These are phyloP conservation scores for Lerema accius DNA, from an alignment of 1,140 invertebrate species.

Conservation along the genomic window DNA sequence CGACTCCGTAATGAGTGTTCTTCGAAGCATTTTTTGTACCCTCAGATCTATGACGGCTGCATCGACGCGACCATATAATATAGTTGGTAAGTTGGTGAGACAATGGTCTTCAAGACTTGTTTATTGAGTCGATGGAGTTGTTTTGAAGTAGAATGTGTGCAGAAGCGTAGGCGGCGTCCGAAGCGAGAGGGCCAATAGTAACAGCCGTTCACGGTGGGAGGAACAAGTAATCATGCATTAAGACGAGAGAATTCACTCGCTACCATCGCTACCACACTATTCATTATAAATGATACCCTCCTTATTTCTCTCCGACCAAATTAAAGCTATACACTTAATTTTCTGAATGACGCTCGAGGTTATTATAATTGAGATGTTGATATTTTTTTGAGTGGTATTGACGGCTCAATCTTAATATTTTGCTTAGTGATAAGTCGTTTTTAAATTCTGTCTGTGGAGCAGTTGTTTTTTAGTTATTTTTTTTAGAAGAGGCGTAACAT, in stretches of 20 bases:
- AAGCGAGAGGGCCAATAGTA: constrained; percentile 61
- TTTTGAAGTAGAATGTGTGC: constrained; percentile 74
- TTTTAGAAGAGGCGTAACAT: too few species aligned
- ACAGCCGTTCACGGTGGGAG: constrained; percentile 60
- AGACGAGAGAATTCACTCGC: constrained; percentile 54
- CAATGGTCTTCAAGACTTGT: constrained; percentile 78
- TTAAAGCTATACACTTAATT: constrained; percentile 43
- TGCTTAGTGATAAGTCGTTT: constrained; percentile 3
- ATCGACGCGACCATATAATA: constrained; percentile 56
- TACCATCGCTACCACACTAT: constrained; percentile 47
- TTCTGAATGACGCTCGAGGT: constrained; percentile 36
- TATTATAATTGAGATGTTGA: constrained; percentile 50
- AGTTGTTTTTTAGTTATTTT: too few species aligned
- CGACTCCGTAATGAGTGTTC: constrained; percentile 49
- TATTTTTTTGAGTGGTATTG: constrained; percentile 41
- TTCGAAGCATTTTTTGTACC: constrained; percentile 48
- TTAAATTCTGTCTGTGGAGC: too few species aligned
- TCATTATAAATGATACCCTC: constrained; percentile 64
- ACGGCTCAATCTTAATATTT: constrained; percentile 22
- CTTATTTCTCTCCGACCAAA: constrained; percentile 45
- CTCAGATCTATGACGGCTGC: constrained; percentile 65
- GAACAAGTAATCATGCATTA: constrained; percentile 70
- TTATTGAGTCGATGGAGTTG: constrained; percentile 78
- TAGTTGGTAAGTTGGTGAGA: constrained; percentile 60
- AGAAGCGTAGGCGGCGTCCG: constrained; percentile 72